Conservation (phyloP, 2,888 invertebrate genomes). For the Drosophila emarginata region DNA sequence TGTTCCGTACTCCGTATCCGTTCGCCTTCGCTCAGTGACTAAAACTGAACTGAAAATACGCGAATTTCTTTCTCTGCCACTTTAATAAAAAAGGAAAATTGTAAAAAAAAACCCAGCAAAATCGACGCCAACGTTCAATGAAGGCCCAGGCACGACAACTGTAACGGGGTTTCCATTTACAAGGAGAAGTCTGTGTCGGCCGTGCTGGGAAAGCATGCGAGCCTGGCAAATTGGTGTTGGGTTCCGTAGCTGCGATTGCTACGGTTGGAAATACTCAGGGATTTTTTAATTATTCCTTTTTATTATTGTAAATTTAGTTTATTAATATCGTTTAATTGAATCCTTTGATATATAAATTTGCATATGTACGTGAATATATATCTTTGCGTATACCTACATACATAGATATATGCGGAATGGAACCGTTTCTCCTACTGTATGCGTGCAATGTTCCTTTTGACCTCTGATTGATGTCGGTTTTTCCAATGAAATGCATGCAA, state of each 20-base stretch:
- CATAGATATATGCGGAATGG: not conserved
- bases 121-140: constrained; percentile 45
- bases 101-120: constrained; percentile 26
- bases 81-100: constrained; percentile 49
- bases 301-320: not conserved
- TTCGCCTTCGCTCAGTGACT: constrained; percentile 81
- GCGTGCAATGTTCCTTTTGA: constrained; percentile 4
- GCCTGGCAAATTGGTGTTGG: constrained; percentile 69
- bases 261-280: constrained; percentile 45
- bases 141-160: constrained; percentile 58
- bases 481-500: constrained; percentile 54
- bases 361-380: constrained; percentile 5
- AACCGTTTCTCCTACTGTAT: not conserved
- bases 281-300: constrained; percentile 27
- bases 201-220: constrained; percentile 57
- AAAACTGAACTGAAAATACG: constrained; percentile 75
- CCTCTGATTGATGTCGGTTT: constrained; percentile 39
- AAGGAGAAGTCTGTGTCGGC: constrained; percentile 43
- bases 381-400: constrained; percentile 9
- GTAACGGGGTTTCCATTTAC: constrained; percentile 74
- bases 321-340: constrained; percentile 20
- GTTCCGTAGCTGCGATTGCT: constrained; percentile 36
- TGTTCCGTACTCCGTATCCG: constrained; percentile 79
- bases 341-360: constrained; percentile 2
- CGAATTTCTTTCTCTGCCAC: constrained; percentile 75